phyloP scores from a whole-genome alignment of 2,888 invertebrate genomes.

The Netelia melanura region DNA sequence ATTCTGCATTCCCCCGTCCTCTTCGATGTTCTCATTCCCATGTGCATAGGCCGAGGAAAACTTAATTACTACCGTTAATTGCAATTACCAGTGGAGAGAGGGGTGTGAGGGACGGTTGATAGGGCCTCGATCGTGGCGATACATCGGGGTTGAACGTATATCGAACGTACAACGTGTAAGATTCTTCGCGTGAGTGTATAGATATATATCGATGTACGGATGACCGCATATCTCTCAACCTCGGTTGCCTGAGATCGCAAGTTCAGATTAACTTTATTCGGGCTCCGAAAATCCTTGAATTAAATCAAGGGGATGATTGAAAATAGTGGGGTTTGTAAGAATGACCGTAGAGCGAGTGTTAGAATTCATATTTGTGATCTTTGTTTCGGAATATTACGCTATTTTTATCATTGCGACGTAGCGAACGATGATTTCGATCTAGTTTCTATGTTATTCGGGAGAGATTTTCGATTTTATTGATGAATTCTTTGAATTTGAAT shows the following conservation, averaged over 20 bases:
- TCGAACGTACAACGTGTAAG: slow-evolving; percentile 35
- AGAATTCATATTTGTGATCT: too few species aligned
- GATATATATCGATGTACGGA: background rate
- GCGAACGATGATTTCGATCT: too few species aligned
- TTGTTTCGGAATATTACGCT: too few species aligned
- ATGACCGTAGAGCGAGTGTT: too few species aligned
- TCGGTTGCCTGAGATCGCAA: slow-evolving; percentile 22
- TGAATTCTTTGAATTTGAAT: too few species aligned
- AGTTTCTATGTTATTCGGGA: too few species aligned
- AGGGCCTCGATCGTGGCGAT: slow-evolving; percentile 32
- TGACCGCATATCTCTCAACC: slow-evolving; percentile 24
- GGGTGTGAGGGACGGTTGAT: background rate
- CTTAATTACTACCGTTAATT: slow-evolving; percentile 76
- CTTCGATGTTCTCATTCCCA: slow-evolving; percentile 18
- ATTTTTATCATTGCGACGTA: too few species aligned
- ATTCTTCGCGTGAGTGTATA: slow-evolving; percentile 5
- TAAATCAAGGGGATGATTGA: background rate
- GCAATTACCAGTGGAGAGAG: slow-evolving; percentile 70
- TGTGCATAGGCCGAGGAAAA: slow-evolving; percentile 69
- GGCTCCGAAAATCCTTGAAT: background rate
- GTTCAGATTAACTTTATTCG: slow-evolving; percentile 15
- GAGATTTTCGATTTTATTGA: too few species aligned
- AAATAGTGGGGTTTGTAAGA: too few species aligned
- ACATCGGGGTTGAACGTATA: slow-evolving; percentile 35
- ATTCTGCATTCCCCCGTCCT: slow-evolving; percentile 21